Evolutionary conservation across 92 coral and sea anemone genomes (phyloP).

Genomic region (Virgularia gustaviana): DNA sequence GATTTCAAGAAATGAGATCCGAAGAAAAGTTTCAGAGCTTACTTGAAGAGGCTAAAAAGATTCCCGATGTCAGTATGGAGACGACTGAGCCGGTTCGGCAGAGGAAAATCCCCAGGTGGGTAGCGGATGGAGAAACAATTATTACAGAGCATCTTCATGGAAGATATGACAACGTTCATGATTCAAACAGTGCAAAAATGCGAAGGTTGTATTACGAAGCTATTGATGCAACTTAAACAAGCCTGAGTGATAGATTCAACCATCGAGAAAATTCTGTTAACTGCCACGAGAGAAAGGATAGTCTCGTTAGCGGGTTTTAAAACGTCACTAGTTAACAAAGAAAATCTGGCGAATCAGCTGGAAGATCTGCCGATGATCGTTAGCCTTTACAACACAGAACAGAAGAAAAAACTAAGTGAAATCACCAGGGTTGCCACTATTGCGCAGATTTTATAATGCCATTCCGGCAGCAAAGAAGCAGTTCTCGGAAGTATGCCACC

Average conservation of each 20-base stretch:
- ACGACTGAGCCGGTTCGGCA: background rate
- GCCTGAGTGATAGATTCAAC: background rate
- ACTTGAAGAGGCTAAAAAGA: slow-evolving; percentile 10
- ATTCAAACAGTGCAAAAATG: background rate
- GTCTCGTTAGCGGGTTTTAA: slow-evolving; percentile 1
- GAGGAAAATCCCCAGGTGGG: slow-evolving; percentile 8
- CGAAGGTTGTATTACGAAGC: slow-evolving; percentile 15
- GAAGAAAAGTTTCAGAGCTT: slow-evolving; percentile 10
- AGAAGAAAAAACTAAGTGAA: background rate
- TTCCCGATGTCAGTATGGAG: slow-evolving; percentile 9
- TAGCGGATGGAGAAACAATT: background rate
- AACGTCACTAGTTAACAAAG: background rate
- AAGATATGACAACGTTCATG: background rate
- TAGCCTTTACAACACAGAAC: slow-evolving; percentile 3
- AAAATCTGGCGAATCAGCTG: slow-evolving; percentile 2
- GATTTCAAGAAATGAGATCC: slow-evolving; percentile 14
- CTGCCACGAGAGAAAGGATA: slow-evolving; percentile 1
- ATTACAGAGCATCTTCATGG: background rate
- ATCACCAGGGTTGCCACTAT: slow-evolving; percentile 4
- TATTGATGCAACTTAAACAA: slow-evolving; percentile 1
- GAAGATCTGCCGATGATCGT: slow-evolving; percentile 12
- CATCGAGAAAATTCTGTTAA: background rate
- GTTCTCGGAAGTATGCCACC: slow-evolving; percentile 3
- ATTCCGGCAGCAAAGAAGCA: slow-evolving; percentile 5
- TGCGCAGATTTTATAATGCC: slow-evolving; percentile 6